Base-by-base conservation (phyloP, 2,797 vertebrate genomes). In the Malurus splendens region DNA sequence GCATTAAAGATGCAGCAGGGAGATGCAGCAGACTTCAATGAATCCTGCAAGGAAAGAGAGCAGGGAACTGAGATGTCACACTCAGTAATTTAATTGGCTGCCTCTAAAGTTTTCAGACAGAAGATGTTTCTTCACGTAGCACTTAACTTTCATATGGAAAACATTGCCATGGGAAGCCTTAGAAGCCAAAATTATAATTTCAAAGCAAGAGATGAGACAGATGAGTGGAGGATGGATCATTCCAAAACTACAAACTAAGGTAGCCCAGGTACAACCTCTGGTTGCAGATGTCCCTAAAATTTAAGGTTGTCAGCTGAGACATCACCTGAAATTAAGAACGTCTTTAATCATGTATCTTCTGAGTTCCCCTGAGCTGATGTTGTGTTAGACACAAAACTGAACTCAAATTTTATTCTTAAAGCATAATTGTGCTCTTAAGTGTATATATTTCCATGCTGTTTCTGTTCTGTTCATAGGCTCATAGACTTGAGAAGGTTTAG, bases 1-100 rank as follows among this genome's bases (percentile, higher is more conserved):
- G 36, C 79, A 90, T 87, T 90, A 90, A 94, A 87, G 89, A 91
- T 87, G 79, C 85, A 87, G 19, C 52, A 85, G 68, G 75, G 94
- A 93, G 56, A 76, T 52, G 61, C 80, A 90, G 70, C 41, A 85
- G 73, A 74, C 36, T 85, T 80, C 82, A 82, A 7, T 67, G 70
- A 64, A 42, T 67, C 71, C 90, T 74, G 30, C 18, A 33, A 75
- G 76, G 72, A 80, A 52, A 74, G 75, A 7, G 76, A 87, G 48
- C 2, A 52, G 61, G 82, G 50, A 91, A 41, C 28, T 50, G 24
- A 78, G 47, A 60, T 93, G 91, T 92, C 90, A 64, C 54, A 77
- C 15, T 5, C 20, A 56, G 47, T 28, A 25, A 54, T 87, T 85
- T 93, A 77, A 83, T 74, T 68, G 90, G 80, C 24, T 78, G 50